phyloP scores from a whole-genome alignment of 2,797 vertebrate species.

The Hydrocynus forskahlii region DNA sequence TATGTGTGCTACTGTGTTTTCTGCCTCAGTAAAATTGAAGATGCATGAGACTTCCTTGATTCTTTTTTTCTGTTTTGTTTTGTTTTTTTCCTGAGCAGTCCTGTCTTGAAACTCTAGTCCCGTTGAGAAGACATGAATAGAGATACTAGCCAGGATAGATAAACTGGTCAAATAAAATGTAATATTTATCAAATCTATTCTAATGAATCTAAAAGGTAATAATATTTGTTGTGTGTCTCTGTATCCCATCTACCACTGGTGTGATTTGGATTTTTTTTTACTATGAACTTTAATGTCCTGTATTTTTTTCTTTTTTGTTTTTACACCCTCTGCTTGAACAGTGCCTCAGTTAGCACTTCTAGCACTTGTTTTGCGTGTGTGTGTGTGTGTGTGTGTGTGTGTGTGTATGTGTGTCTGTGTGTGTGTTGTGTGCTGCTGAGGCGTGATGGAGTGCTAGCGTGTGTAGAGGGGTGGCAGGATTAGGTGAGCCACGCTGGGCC shows the following conservation, averaged over 20 bases:
- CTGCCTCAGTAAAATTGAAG: no score
- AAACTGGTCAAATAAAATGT: neutral
- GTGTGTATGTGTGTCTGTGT: no score
- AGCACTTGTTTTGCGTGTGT: neutral
- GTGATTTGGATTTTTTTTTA: no score
- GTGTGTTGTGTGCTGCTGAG: slow-evolving; percentile 7
- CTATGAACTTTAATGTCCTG: neutral
- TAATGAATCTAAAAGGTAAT: neutral
- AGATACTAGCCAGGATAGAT: neutral
- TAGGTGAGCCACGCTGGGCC: slow-evolving; percentile 19
- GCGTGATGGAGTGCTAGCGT: slow-evolving; percentile 11
- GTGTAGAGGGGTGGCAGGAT: slow-evolving; percentile 36
- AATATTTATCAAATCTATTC: neutral
- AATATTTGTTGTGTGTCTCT: neutral
- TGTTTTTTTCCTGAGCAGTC: no score
- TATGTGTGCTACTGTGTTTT: no score
- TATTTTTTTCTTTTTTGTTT: slow-evolving; percentile 10
- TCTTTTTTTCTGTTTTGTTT: no score
- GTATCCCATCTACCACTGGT: slow-evolving; percentile 8
- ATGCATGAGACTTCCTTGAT: no score
- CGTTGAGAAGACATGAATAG: neutral
- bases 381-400: no score
- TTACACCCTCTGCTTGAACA: slow-evolving; percentile 28
- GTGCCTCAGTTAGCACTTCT: slow-evolving; percentile 29
- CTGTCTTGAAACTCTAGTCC: neutral